Percentiles rank a stretch among this genome's conserved stretches.
phyloP scores from a whole-genome alignment of 2,797 vertebrate species.

The Galagoides demidoff region DNA sequence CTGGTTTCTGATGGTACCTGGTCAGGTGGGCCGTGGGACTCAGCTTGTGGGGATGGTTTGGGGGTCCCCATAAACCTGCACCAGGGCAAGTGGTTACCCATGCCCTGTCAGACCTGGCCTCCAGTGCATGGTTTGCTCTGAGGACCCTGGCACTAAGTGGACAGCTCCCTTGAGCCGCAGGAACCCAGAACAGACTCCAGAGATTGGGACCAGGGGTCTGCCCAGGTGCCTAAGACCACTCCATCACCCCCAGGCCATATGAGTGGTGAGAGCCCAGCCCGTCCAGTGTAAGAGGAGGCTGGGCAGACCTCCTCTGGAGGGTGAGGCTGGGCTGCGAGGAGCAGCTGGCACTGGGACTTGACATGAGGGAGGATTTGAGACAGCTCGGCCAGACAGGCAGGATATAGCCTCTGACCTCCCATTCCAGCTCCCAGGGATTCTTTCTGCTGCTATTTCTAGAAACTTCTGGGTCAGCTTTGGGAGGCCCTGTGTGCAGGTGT shows the following conservation, averaged over 20 bases:
- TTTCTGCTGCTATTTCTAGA: background rate
- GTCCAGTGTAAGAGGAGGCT: background rate
- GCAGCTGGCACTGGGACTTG: background rate
- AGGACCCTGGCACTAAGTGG: rapidly evolving
- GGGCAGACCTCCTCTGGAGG: background rate
- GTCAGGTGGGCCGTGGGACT: background rate
- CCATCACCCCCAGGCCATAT: background rate
- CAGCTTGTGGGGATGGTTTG: background rate
- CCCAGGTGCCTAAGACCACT: background rate
- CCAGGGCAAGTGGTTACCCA: background rate
- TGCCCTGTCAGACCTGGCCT: background rate
- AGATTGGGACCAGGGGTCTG: background rate
- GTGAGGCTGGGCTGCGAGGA: background rate
- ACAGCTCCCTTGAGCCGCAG: background rate
- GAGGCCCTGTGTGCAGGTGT: background rate
- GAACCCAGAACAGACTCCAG: too few relatives aligned
- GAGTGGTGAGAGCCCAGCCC: background rate
- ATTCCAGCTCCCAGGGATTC: rapidly evolving
- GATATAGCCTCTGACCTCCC: background rate
- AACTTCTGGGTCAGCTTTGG: background rate
- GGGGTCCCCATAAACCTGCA: background rate
- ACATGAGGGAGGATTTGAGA: rapidly evolving
- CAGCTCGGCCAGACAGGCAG: rapidly evolving
- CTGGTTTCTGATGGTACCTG: background rate
- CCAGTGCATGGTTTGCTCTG: background rate